Evolutionary conservation across 2,113 vertebrate genomes (phyloP).

Genomic region (Bos indicus): DNA sequence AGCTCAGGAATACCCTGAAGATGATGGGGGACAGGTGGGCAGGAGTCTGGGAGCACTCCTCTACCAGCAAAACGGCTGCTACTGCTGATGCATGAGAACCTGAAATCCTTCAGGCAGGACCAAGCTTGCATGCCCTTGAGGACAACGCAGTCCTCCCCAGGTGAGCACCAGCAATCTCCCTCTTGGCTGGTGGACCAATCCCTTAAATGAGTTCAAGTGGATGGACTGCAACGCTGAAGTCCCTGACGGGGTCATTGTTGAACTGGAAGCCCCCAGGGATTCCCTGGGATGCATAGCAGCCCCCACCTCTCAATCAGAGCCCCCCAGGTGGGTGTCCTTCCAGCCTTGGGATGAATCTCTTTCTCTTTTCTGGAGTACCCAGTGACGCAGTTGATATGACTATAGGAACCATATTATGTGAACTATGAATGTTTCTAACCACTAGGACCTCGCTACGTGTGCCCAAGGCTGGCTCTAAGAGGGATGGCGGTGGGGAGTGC

Average conservation of each 20-base stretch:
- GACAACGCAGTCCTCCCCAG: background rate
- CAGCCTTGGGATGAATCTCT: background rate
- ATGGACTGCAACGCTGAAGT: background rate
- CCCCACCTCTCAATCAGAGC: background rate
- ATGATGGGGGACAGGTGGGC: background rate
- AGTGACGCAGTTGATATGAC: accelerated
- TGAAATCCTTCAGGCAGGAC: background rate
- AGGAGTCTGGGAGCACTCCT: background rate
- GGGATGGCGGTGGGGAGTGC: background rate
- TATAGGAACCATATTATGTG: too few relatives aligned
- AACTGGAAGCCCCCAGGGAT: background rate
- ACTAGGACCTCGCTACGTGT: background rate
- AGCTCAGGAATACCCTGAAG: background rate
- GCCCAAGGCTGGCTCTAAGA: too few relatives aligned
- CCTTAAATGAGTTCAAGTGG: background rate
- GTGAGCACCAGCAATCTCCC: accelerated
- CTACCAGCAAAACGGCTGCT: background rate
- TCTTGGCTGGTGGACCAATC: background rate
- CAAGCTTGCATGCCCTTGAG: background rate
- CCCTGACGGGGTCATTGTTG: background rate
- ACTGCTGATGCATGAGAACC: background rate
- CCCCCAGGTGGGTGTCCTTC: background rate
- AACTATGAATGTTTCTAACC: background rate
- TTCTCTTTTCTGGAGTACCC: background rate
- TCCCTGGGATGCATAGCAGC: background rate